These are phyloP conservation scores for Chelonia mydas DNA, from an alignment of 2,797 vertebrate genomes.

Conservation along the genomic window DNA sequence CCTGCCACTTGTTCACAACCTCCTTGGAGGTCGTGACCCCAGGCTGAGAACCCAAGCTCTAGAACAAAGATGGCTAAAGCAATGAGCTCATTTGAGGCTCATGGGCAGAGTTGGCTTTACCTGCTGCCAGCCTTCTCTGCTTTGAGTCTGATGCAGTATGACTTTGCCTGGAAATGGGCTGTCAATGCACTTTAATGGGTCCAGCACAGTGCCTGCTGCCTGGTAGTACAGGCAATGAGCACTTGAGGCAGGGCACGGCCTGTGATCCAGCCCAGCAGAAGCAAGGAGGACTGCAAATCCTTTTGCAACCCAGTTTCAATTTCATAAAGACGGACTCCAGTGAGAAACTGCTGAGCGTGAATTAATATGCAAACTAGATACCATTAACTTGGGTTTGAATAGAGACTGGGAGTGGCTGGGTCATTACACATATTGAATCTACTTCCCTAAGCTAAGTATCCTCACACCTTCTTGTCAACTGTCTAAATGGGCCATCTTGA, in stretches of 20 bases:
- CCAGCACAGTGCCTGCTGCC: not conserved
- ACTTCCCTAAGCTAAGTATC: too few species aligned
- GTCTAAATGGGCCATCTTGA: too few species aligned
- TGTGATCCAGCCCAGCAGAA: not conserved
- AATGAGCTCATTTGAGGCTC: not conserved
- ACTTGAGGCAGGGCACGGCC: fast-evolving
- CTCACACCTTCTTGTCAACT: too few species aligned
- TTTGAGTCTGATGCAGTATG: not conserved
- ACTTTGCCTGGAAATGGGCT: not conserved
- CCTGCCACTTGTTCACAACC: not conserved
- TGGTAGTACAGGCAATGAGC: not conserved
- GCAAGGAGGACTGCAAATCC: not conserved
- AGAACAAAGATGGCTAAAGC: not conserved
- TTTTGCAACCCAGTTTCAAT: fast-evolving
- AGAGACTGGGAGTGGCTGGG: too few species aligned
- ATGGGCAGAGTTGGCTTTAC: not conserved
- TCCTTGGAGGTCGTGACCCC: not conserved
- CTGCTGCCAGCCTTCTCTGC: not conserved
- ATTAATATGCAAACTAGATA: too few species aligned
- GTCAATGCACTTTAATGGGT: not conserved
- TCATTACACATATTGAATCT: too few species aligned
- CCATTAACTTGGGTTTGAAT: too few species aligned
- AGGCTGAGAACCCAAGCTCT: not conserved
- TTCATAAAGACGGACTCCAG: not conserved
- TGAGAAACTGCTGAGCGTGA: too few species aligned